These are phyloP conservation scores for Suillia variegata DNA, from an alignment of 2,888 invertebrate species.

Conservation along the genomic window DNA sequence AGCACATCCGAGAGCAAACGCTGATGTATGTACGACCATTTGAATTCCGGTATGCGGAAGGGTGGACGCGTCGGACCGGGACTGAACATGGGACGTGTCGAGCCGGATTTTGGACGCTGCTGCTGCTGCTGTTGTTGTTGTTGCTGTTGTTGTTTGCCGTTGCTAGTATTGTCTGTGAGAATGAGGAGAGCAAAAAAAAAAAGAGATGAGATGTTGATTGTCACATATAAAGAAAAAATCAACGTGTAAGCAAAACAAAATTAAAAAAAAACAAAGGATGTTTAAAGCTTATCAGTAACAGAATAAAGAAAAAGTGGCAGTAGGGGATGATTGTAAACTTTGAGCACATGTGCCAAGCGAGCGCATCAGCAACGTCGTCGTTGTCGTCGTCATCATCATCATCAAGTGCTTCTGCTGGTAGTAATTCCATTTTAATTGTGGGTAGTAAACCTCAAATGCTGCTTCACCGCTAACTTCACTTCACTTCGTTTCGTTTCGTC, in stretches of 20 bases:
- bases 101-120: constrained; percentile 66
- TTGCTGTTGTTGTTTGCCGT: too few species aligned
- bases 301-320: too few species aligned
- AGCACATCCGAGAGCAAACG: constrained; percentile 93
- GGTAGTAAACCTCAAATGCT: neutral
- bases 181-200: neutral
- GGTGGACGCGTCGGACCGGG: constrained; percentile 92
- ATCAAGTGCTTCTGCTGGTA: neutral
- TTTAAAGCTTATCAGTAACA: too few species aligned
- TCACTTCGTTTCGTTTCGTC: neutral
- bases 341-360: neutral
- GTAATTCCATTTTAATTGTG: constrained; percentile 12
- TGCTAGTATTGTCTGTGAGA: too few species aligned
- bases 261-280: neutral
- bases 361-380: neutral
- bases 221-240: neutral
- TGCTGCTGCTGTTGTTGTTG: constrained; percentile 32
- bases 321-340: too few species aligned
- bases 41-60: constrained; percentile 98
- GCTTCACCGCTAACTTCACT: neutral
- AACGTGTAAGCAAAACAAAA: neutral
- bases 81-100: constrained; percentile 88
- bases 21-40: constrained; percentile 99
- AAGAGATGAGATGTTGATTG: neutral
- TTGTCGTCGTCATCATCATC: too few species aligned